A percentile compares a stretch with the other conserved stretches of the same genome.
Conservation (phyloP, 2,113 vertebrate species). For the Burhinus oedicnemus region DNA sequence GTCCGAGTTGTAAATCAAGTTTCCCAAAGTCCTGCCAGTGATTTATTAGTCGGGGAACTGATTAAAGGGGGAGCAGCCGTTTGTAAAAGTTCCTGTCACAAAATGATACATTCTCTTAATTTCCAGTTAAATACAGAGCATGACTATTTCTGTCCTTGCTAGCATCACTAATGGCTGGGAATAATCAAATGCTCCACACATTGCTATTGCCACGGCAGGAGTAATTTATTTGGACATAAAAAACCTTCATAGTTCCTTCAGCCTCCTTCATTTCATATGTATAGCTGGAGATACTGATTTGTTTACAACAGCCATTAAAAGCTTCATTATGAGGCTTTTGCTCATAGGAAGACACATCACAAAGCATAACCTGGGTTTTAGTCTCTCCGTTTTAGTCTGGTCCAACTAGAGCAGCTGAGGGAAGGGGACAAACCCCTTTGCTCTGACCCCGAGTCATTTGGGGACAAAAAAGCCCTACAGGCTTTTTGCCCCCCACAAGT, state of each 20-base stretch:
- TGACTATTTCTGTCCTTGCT: neutral
- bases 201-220: neutral
- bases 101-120: constrained; percentile 20
- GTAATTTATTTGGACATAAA: neutral
- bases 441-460: rapidly evolving
- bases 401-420: neutral
- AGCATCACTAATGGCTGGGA: neutral
- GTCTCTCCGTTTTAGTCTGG: rapidly evolving
- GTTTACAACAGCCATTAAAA: neutral
- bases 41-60: neutral
- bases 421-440: neutral
- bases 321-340: neutral
- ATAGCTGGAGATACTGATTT: neutral
- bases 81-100: neutral
- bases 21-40: neutral
- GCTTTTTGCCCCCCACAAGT: rapidly evolving
- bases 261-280: neutral
- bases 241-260: neutral
- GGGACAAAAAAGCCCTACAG: no score
- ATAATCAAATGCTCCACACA: neutral
- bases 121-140: neutral
- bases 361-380: neutral
- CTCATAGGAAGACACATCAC: neutral
- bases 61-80: neutral
- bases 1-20: neutral